A percentile compares a stretch with the other conserved stretches of the same genome.
phyloP scores from a whole-genome alignment of 2,113 vertebrate genomes.

The Scytalopus superciliaris region DNA sequence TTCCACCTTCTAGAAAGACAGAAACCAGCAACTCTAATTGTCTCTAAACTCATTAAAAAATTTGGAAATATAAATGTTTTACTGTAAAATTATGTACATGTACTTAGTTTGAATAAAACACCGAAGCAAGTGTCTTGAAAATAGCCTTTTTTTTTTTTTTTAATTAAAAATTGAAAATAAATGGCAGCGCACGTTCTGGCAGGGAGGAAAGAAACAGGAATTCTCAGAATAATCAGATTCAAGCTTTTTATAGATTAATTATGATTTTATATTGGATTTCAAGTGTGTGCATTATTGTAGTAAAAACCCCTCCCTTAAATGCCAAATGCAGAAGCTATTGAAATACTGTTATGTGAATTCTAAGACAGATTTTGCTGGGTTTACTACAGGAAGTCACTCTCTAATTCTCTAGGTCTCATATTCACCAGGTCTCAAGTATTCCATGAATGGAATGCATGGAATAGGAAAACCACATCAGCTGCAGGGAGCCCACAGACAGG shows the following conservation, averaged over 20 bases:
- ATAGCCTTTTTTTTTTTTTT: not conserved
- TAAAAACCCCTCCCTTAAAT: not conserved
- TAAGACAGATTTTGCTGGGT: not conserved
- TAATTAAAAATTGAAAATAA: not conserved
- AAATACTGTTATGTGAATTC: not conserved
- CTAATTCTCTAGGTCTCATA: not conserved
- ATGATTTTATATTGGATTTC: not conserved
- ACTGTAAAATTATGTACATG: not conserved
- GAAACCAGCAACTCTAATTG: not conserved
- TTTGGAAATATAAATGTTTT: not conserved
- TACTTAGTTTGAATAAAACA: not conserved
- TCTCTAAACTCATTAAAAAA: not conserved
- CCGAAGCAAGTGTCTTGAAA: not conserved
- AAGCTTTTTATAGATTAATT: not conserved
- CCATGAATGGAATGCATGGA: not conserved
- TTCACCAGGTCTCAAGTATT: not conserved
- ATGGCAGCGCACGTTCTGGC: not conserved
- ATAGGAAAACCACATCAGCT: rapidly evolving
- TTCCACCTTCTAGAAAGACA: not conserved
- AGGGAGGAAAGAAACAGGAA: not conserved
- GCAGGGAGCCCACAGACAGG: not conserved
- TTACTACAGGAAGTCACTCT: not conserved
- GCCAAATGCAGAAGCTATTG: not conserved
- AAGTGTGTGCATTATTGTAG: not conserved
- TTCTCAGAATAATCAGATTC: not conserved